phyloP scores from a whole-genome alignment of 1,140 invertebrate genomes.

The Halictus rubicundus region DNA sequence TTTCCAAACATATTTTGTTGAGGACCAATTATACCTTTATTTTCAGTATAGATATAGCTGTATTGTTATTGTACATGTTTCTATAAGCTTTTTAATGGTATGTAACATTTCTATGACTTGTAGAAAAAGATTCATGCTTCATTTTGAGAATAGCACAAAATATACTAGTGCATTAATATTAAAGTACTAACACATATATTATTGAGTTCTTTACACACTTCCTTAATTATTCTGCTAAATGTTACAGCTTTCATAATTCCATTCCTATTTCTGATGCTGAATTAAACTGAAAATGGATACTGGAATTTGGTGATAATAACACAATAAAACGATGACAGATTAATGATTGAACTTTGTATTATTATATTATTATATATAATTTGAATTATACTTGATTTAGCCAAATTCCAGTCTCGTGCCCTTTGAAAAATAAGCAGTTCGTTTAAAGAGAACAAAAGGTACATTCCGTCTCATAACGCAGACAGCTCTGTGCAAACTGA shows the following conservation, averaged over 20 bases:
- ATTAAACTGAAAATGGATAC: constrained; percentile 53
- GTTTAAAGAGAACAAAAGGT: constrained; percentile 63
- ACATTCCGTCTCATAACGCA: constrained; percentile 77
- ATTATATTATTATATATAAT: constrained; percentile 2
- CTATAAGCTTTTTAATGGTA: constrained; percentile 51
- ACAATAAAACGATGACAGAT: constrained; percentile 6
- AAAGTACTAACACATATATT: constrained; percentile 46
- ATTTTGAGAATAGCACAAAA: constrained; percentile 42
- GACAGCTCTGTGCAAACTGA: constrained; percentile 76
- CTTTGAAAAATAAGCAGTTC: constrained; percentile 81
- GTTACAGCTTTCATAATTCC: constrained; percentile 40
- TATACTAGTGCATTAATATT: constrained; percentile 58
- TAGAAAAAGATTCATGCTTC: constrained; percentile 56
- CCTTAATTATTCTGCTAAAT: constrained; percentile 37
- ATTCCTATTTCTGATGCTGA: constrained; percentile 48
- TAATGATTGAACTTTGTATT: constrained; percentile 14
- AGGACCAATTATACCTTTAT: constrained; percentile 38
- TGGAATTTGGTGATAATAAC: constrained; percentile 67
- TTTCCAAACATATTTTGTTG: constrained; percentile 26
- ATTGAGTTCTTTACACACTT: constrained; percentile 13
- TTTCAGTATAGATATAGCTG: constrained; percentile 25
- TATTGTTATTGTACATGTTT: constrained; percentile 39
- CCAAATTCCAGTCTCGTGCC: constrained; percentile 79
- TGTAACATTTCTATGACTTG: constrained; percentile 40
- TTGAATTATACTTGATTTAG: constrained; percentile 32